These are phyloP conservation scores for Palythoa grandiflora DNA, from an alignment of 92 coral and sea anemone species.

Conservation along the genomic window DNA sequence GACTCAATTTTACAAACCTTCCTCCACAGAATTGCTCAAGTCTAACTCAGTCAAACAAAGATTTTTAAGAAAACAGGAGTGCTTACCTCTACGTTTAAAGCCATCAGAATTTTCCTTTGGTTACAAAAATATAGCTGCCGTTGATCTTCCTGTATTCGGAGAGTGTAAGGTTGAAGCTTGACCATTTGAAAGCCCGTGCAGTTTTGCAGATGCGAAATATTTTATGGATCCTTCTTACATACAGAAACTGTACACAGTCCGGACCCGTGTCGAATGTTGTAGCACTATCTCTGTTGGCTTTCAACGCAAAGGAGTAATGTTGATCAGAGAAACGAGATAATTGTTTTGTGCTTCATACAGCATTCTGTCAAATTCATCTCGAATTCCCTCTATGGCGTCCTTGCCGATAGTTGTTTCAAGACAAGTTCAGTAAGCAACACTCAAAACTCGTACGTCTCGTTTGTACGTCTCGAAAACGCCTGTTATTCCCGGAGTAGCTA, in stretches of 20 bases:
- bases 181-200: constrained; percentile 3
- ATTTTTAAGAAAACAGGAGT: constrained; percentile 11
- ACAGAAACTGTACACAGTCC: constrained; percentile 46
- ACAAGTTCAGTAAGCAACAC: constrained; percentile 54
- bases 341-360: constrained; percentile 50
- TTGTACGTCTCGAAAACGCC: constrained; percentile 24
- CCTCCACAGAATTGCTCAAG: no score
- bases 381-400: constrained; percentile 15
- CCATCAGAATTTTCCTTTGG: constrained; percentile 31
- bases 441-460: constrained; percentile 38
- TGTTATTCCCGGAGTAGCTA: constrained; percentile 46
- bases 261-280: constrained; percentile 45
- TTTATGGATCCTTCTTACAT: constrained; percentile 51
- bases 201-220: constrained; percentile 49
- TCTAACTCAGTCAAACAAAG: background rate
- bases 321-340: constrained; percentile 54
- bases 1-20: background rate
- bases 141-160: constrained; percentile 45
- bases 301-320: constrained; percentile 30
- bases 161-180: constrained; percentile 37
- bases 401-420: constrained; percentile 30
- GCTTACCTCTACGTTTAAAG: constrained; percentile 36
- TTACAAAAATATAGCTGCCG: constrained; percentile 5
- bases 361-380: constrained; percentile 49
- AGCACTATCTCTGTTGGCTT: constrained; percentile 27